Percentiles rank a stretch among this genome's conserved stretches.
phyloP scores from a whole-genome alignment of 2,113 vertebrate genomes.

The Cichladusa arquata region DNA sequence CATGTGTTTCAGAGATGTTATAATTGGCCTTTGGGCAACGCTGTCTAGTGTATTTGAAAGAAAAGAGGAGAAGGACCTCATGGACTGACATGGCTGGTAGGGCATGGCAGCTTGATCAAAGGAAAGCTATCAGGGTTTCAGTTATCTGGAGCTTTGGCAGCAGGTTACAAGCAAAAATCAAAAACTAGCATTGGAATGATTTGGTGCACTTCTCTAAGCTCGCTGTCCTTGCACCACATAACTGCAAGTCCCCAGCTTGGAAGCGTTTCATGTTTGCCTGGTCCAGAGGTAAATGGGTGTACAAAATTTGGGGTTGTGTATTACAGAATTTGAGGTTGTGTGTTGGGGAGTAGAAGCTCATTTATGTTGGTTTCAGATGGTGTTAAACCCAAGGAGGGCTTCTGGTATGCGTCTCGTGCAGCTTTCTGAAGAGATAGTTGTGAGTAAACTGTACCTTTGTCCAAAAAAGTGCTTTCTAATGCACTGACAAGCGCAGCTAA shows the following conservation, averaged over 20 bases:
- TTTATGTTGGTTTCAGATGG: not conserved
- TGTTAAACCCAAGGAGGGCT: not conserved
- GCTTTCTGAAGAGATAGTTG: not conserved
- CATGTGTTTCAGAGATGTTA: not conserved
- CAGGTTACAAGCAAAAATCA: not conserved
- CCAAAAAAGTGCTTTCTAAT: not conserved
- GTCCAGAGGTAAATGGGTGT: not conserved
- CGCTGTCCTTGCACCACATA: rapidly evolving
- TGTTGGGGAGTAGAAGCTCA: not conserved
- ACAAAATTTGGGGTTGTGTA: not conserved
- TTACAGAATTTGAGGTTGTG: not conserved
- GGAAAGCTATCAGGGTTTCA: not conserved
- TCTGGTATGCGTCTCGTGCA: rapidly evolving
- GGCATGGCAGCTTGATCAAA: not conserved
- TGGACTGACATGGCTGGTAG: not conserved
- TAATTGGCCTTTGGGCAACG: not conserved
- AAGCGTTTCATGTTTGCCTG: not conserved
- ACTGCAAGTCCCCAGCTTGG: rapidly evolving
- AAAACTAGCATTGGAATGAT: not conserved
- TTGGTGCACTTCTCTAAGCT: not conserved
- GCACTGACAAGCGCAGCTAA: not conserved
- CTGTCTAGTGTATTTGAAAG: not conserved
- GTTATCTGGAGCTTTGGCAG: not conserved
- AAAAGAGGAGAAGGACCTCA: not conserved
- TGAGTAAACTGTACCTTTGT: not conserved